A percentile compares a stretch with the other conserved stretches of the same genome.
These are phyloP conservation scores for Otis tarda DNA, from an alignment of 2,113 vertebrate species.

Conservation along the genomic window DNA sequence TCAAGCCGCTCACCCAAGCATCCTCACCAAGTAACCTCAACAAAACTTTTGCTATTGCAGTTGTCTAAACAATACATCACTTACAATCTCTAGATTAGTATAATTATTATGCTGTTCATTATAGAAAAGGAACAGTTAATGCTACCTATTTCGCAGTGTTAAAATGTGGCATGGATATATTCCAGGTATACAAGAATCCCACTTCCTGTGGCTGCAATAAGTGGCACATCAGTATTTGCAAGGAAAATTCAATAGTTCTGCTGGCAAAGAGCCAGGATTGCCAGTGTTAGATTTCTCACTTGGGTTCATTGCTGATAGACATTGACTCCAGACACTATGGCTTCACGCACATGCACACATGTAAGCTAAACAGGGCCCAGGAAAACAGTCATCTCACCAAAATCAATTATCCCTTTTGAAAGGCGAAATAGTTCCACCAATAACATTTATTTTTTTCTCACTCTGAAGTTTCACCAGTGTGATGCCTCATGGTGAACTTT, in stretches of 20 bases:
- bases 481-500: neutral
- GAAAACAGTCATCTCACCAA: neutral
- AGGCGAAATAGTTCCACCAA: neutral
- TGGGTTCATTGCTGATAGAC: neutral
- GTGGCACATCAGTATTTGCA: neutral
- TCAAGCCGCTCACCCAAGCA: neutral
- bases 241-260: neutral
- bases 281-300: neutral
- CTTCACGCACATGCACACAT: accelerated
- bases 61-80: neutral
- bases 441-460: neutral
- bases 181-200: neutral
- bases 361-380: neutral
- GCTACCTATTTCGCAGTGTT: neutral
- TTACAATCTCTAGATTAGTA: neutral
- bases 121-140: neutral
- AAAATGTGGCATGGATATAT: neutral
- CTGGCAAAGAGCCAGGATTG: neutral
- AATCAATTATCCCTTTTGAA: neutral
- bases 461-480: neutral
- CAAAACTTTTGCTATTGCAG: neutral
- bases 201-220: neutral
- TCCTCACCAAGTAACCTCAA: neutral
- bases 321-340: neutral
- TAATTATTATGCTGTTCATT: neutral